Percentiles rank a stretch among this genome's conserved stretches.
These are phyloP conservation scores for Eumacrocentrus americanus DNA, from an alignment of 2,888 invertebrate species.

Conservation along the genomic window DNA sequence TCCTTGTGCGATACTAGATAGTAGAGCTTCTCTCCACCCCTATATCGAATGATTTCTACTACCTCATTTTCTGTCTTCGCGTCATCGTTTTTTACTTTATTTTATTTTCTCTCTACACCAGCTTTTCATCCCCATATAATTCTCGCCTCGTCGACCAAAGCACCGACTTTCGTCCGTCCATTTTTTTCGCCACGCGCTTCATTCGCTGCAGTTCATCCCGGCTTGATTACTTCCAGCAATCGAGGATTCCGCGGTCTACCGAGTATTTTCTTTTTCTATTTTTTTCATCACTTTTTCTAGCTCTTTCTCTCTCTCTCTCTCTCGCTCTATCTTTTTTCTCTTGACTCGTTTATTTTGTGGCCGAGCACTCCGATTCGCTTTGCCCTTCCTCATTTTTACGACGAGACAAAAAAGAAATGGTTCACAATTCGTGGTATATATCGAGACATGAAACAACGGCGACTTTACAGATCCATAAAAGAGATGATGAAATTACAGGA, in stretches of 20 bases:
- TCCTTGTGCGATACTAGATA: slow-evolving; percentile 24
- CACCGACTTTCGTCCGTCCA: neutral
- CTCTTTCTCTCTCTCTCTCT: neutral
- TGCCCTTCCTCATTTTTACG: neutral
- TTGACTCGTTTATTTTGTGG: neutral
- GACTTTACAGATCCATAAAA: neutral
- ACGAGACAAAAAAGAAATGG: neutral
- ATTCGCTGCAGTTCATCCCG: slow-evolving; percentile 2
- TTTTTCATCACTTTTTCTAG: neutral
- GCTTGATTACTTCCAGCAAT: slow-evolving; percentile 18
- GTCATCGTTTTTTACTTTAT: neutral
- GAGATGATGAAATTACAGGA: slow-evolving; percentile 1
- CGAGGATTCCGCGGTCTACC: slow-evolving; percentile 15
- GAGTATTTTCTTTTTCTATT: too few relatives aligned
- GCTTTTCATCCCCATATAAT: neutral
- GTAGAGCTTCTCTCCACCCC: too few relatives aligned
- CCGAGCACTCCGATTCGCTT: neutral
- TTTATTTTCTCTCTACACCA: neutral
- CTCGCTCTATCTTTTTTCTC: neutral
- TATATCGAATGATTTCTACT: neutral
- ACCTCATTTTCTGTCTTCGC: neutral
- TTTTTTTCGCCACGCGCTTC: neutral
- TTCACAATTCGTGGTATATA: neutral
- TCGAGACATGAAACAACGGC: neutral
- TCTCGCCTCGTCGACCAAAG: neutral